These are phyloP conservation scores for Dendrocopos noguchii DNA, from an alignment of 2,113 vertebrate genomes.

Conservation along the genomic window DNA sequence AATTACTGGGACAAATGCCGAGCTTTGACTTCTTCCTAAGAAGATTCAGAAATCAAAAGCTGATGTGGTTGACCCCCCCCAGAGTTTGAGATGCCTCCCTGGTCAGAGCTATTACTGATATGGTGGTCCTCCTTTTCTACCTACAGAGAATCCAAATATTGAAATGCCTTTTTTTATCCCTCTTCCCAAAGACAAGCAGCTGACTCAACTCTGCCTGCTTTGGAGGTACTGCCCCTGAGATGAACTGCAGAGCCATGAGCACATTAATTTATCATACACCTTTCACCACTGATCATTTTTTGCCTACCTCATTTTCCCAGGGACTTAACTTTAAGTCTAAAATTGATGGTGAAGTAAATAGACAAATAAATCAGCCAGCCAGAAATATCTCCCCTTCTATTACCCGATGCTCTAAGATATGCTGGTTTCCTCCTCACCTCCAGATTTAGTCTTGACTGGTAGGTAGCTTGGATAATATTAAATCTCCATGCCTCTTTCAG, in stretches of 20 bases:
- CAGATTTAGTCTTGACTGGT: slow-evolving; percentile 9
- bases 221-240: not conserved
- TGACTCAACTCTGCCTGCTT: not conserved
- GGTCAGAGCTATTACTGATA: not conserved
- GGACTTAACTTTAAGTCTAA: not conserved
- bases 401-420: slow-evolving; percentile 7
- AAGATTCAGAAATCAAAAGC: not conserved
- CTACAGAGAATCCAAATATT: not conserved
- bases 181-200: not conserved
- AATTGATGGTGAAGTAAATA: slow-evolving; percentile 45
- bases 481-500: not conserved
- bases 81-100: not conserved
- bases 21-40: not conserved
- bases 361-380: slow-evolving; percentile 44
- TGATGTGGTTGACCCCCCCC: not conserved
- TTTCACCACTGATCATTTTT: slow-evolving; percentile 16
- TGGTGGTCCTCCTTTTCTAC: not conserved
- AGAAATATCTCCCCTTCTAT: slow-evolving; percentile 2
- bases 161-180: not conserved
- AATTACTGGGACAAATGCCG: not conserved
- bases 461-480: not conserved
- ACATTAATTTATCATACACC: slow-evolving; percentile 1
- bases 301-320: not conserved
- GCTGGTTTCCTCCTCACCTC: not conserved
- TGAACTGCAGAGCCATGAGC: not conserved